Base-by-base conservation (phyloP, 1,140 invertebrate species). In the Lepidurus packardi region DNA sequence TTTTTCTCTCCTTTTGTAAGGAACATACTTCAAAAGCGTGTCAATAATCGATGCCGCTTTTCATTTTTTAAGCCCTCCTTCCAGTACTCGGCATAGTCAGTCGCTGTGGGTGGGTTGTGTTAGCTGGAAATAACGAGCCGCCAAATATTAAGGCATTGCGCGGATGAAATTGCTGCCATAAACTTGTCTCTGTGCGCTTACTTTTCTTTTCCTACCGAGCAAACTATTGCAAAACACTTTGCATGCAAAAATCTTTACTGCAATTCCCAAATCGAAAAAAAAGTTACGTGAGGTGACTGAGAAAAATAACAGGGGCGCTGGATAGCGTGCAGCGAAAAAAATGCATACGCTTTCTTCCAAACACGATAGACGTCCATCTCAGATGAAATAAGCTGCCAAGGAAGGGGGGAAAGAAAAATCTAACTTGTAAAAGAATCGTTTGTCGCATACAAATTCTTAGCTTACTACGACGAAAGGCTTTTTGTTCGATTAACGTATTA, bases 401-500 rank as follows among this genome's bases (percentile, higher is more conserved):
- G 21, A 65, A 65, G 21, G 16, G 53, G 8, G n/a, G 21, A 16
- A 21, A 9, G 21, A 65, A 65, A 65, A 65, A 21, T n/a, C 16
- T 21, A 21, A 65, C 53, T 65, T 65, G 53, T 16, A 21, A 65
- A 65, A 65, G 53, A 65, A n/a, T 65, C 21, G 53, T 65, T 9
- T 65, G 53, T 21, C 53, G 53, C 53, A 65, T 9, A 65, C 16
- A 21, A 65, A 65, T 65, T 21, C 16, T 21, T 65, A 13, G 21
- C 53, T 65, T 65, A n/a, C 53, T n/a, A n/a, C 21, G 53, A 16
- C 13, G n/a, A 65, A 65, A 65, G 53, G 16, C 53, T 77, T 44
- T 10, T n/a, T 45, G 25, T 43, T 43, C 25, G 47, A n/a, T 78
- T 74, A 44, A 42, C 73, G 42, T 43, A 41, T 21, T 24, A 43